A percentile compares a stretch with the other conserved stretches of the same genome.
Evolutionary conservation across 2,888 invertebrate genomes (phyloP).

Genomic region (Cremastinae sp.): DNA sequence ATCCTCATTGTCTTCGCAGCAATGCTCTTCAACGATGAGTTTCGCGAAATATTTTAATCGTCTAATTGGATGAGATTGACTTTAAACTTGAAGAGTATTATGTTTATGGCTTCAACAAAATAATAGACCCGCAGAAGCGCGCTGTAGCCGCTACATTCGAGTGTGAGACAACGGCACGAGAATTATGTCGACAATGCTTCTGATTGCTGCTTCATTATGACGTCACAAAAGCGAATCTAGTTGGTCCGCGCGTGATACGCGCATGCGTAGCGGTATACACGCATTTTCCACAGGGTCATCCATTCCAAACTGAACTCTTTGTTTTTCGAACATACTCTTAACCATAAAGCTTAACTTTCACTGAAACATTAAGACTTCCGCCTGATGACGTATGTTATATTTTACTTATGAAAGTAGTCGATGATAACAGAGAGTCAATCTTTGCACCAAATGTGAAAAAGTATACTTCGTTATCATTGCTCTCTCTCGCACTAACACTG

Average conservation of each 20-base stretch:
- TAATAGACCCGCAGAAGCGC: constrained; percentile 45
- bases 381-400: no score
- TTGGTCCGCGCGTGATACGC: constrained; percentile 64
- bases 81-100: constrained; percentile 7
- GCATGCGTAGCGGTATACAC: constrained; percentile 22
- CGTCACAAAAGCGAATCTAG: constrained; percentile 79
- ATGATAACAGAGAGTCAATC: no score
- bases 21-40: not conserved
- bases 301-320: not conserved
- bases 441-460: no score
- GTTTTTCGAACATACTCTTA: no score
- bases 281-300: constrained; percentile 13
- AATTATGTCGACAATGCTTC: constrained; percentile 80
- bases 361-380: no score
- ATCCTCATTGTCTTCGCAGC: no score
- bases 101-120: constrained; percentile 11
- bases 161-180: constrained; percentile 77
- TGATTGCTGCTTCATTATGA: constrained; percentile 80
- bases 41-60: not conserved
- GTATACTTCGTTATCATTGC: no score
- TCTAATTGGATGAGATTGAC: constrained; percentile 6
- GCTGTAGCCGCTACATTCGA: constrained; percentile 59
- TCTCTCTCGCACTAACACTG: no score
- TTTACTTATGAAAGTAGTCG: no score
- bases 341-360: no score